A percentile compares a stretch with the other conserved stretches of the same genome.
These are phyloP conservation scores for Lasioglossum calceatum DNA, from an alignment of 2,888 invertebrate species.

Conservation along the genomic window DNA sequence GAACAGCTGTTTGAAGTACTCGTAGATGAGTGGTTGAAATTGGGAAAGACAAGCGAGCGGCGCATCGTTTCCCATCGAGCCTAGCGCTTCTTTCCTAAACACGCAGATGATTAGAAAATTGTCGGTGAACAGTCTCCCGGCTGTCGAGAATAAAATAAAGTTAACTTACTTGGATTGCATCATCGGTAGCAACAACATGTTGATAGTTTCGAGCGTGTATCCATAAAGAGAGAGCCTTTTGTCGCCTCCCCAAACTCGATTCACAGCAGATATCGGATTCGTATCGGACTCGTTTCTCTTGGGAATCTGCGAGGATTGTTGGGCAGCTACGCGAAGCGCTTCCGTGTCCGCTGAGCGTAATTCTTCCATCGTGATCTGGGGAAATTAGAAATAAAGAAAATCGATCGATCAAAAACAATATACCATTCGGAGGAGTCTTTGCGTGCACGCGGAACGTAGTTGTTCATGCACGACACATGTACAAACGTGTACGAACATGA, in stretches of 20 bases:
- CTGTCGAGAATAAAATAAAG: background rate
- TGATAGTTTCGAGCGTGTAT: slow-evolving; percentile 97
- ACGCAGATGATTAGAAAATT: background rate
- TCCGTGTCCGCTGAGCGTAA: slow-evolving; percentile 87
- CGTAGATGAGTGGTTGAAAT: slow-evolving; percentile 97
- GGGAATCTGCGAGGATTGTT: background rate
- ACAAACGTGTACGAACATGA: background rate
- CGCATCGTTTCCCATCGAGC: slow-evolving; percentile 99
- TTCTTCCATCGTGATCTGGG: slow-evolving; percentile 93
- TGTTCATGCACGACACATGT: background rate
- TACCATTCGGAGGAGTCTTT: background rate
- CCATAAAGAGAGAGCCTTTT: slow-evolving; percentile 95
- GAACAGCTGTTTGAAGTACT: slow-evolving; percentile 99
- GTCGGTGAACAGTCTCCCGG: background rate
- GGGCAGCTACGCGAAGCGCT: too few relatives aligned
- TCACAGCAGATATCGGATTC: slow-evolving; percentile 81
- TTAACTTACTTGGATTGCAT: slow-evolving; percentile 93
- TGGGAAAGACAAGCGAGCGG: slow-evolving; percentile 98
- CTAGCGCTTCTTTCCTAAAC: slow-evolving; percentile 97
- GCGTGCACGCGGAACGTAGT: background rate
- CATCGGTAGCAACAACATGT: slow-evolving; percentile 98
- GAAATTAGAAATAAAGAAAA: background rate
- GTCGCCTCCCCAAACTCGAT: slow-evolving; percentile 88
- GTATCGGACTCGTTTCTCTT: slow-evolving; percentile 70
- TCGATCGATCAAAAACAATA: background rate